These are phyloP conservation scores for Pterophyllum scalare DNA, from an alignment of 2,113 vertebrate genomes.

Conservation along the genomic window DNA sequence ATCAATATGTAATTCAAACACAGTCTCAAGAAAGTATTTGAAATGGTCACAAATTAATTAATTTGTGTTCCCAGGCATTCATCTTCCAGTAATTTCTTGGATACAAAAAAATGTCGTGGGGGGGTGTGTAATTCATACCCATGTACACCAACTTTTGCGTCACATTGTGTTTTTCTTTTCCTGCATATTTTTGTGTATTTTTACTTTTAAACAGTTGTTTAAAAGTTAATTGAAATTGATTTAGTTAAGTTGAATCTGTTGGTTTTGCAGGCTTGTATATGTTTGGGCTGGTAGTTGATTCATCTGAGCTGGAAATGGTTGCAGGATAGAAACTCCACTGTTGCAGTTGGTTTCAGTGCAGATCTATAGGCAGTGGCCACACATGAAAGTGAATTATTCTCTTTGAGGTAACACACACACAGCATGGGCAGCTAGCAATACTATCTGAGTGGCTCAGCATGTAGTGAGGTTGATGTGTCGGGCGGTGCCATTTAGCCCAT, in stretches of 20 bases:
- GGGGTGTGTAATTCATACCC: too few relatives aligned
- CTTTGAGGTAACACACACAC: conserved; percentile 62
- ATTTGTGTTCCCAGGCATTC: too few relatives aligned
- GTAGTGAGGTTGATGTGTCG: conserved; percentile 48
- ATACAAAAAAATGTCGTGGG: too few relatives aligned
- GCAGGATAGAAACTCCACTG: conserved; percentile 34
- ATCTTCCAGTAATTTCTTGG: too few relatives aligned
- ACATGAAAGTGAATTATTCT: conserved; percentile 74
- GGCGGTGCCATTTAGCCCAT: conserved; percentile 60
- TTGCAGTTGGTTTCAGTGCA: conserved; percentile 15
- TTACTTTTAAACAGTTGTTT: not conserved
- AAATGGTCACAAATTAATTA: too few relatives aligned
- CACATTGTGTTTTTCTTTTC: too few relatives aligned
- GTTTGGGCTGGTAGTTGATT: not conserved
- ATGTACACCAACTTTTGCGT: not conserved
- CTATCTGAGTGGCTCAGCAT: conserved; percentile 57
- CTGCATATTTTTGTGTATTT: not conserved
- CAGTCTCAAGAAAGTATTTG: too few relatives aligned
- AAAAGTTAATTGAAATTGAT: not conserved
- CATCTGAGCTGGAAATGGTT: not conserved
- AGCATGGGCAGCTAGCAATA: conserved; percentile 41
- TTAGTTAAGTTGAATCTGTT: not conserved
- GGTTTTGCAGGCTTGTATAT: not conserved
- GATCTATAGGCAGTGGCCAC: conserved; percentile 31
- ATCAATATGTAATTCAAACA: too few relatives aligned